Evolutionary conservation across 2,888 invertebrate genomes (phyloP).

Genomic region (Drosophila testacea): DNA sequence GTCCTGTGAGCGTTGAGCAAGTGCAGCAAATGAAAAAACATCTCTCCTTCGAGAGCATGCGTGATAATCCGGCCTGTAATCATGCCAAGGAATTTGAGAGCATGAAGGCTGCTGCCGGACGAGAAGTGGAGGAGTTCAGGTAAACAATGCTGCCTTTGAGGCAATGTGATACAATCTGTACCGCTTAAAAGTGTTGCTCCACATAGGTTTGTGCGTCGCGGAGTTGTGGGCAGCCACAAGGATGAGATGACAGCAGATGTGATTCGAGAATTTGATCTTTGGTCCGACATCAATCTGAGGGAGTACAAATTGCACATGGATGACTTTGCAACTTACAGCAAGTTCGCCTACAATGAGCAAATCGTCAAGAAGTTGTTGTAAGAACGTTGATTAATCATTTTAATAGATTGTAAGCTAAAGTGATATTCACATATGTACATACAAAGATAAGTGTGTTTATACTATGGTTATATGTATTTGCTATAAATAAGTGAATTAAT

Average conservation of each 20-base stretch:
- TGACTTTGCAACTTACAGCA: slow-evolving; percentile 78
- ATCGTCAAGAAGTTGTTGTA: slow-evolving; percentile 3
- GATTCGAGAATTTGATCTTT: slow-evolving; percentile 82
- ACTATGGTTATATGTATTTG: slow-evolving; percentile 23
- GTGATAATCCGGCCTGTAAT: slow-evolving; percentile 82
- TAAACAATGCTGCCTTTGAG: slow-evolving; percentile 37
- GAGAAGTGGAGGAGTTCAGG: slow-evolving; percentile 82
- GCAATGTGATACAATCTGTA: background rate
- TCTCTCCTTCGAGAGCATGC: slow-evolving; percentile 84
- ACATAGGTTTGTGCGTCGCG: slow-evolving; percentile 83
- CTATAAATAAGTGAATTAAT: slow-evolving; percentile 40
- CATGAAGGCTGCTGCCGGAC: slow-evolving; percentile 81
- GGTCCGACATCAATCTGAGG: slow-evolving; percentile 77
- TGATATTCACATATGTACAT: slow-evolving; percentile 43
- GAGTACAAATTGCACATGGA: slow-evolving; percentile 70
- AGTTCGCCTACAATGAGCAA: slow-evolving; percentile 50
- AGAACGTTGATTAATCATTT: slow-evolving; percentile 45
- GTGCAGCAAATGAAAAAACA: slow-evolving; percentile 72
- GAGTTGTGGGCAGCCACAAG: slow-evolving; percentile 83
- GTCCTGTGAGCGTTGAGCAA: slow-evolving; percentile 53
- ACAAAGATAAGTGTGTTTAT: slow-evolving; percentile 18
- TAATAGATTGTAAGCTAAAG: slow-evolving; percentile 58
- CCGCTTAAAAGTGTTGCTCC: slow-evolving; percentile 36
- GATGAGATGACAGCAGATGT: slow-evolving; percentile 77
- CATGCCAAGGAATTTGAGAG: slow-evolving; percentile 83